Conservation (phyloP, 2,113 vertebrate species). For the Coturnix japonica region DNA sequence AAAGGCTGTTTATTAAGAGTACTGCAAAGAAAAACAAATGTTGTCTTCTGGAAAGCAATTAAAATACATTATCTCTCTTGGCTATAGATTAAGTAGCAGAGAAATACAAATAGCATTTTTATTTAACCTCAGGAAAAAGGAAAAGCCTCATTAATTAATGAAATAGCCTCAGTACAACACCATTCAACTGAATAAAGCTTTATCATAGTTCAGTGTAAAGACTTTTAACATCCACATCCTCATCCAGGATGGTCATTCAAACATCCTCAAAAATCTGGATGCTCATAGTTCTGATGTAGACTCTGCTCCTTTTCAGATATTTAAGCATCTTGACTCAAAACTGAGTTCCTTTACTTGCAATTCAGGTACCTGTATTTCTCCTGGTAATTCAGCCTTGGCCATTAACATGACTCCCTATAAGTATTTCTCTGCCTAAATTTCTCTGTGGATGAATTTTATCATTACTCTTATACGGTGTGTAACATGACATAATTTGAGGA, state of each 20-base stretch:
- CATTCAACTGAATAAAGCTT: neutral
- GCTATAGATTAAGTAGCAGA: constrained; percentile 30
- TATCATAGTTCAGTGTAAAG: neutral
- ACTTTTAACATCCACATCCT: neutral
- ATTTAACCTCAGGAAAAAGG: constrained; percentile 3
- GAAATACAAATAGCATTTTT: constrained; percentile 26
- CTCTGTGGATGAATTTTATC: neutral
- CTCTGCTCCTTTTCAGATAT: fast-evolving
- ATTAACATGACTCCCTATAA: fast-evolving
- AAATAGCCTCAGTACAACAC: neutral
- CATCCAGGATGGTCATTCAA: neutral
- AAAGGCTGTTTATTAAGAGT: neutral
- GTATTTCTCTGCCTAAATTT: neutral
- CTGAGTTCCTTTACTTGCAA: neutral
- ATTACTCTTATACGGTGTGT: neutral
- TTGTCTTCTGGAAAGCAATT: constrained; percentile 1
- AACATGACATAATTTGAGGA: neutral
- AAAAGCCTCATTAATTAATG: neutral
- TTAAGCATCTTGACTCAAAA: neutral
- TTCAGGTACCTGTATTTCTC: neutral
- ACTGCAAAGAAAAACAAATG: constrained; percentile 39
- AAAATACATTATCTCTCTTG: constrained; percentile 21
- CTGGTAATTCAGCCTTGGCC: neutral
- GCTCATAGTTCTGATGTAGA: neutral
- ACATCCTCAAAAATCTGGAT: neutral